Base-by-base conservation (phyloP, 2,888 invertebrate species). In the Nephrotoma flavescens region DNA sequence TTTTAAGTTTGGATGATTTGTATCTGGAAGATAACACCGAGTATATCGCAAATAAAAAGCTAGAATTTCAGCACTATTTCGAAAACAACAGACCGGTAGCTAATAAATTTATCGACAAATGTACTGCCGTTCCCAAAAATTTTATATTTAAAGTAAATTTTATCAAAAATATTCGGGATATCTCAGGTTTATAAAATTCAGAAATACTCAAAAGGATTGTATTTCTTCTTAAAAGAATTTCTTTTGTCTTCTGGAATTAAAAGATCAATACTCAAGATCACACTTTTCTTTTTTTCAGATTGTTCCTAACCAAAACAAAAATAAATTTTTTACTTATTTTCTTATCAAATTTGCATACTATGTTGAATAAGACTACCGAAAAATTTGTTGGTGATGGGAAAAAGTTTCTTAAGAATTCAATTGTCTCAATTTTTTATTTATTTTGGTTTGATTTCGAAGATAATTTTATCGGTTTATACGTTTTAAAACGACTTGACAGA, bases 191-290 rank as follows among this genome's bases (percentile, higher is more conserved):
- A 9, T 9, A 71, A 57, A 71, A 31, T 71, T 31, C 19, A 71
- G 31, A 71, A 71, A 71, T 9, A 71, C 19, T 71, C 71, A 71
- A 71, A 31, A 71, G 71, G 31, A 71, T 71, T 71, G 71, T 71
- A 31, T 71, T 71, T 71, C 9, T 31, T 52, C 15, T 6, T 19
- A 84, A 42, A 84, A n/a, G 84, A 84, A 84, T 84, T 84, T 84
- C 84, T 42, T 84, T 84, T 84, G 84, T 84, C 84, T 84, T 84
- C 12, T 84, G 84, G 84, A 84, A 84, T 84, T 84, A 42, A 84
- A 84, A 84, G 84, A 84, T 84, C 84, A 84, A 84, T 42, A 84
- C 42, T 84, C 42, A 84, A 84, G 84, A 84, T 84, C 84, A 84
- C 84, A 84, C 84, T 84, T 84, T 84, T 84, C n/a, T 71, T 4